Conservation (phyloP, 2,888 invertebrate species). For the Lasioglossum morio region DNA sequence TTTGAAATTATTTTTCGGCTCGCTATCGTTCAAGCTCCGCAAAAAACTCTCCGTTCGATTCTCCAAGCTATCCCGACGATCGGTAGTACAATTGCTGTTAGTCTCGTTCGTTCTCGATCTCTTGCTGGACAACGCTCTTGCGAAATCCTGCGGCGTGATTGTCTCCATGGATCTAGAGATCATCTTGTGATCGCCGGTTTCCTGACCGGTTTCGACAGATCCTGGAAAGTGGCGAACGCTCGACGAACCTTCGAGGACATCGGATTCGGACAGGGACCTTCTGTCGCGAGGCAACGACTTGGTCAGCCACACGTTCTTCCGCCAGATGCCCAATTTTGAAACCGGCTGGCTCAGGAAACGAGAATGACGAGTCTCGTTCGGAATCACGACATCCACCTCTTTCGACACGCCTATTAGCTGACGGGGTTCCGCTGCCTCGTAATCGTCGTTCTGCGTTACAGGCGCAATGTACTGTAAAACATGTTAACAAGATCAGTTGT, state of each 20-base stretch:
- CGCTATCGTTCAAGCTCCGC: background rate
- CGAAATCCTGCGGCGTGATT: constrained; percentile 72
- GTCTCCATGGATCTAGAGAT: constrained; percentile 56
- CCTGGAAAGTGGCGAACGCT: constrained; percentile 25
- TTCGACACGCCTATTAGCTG: constrained; percentile 70
- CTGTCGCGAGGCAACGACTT: constrained; percentile 66
- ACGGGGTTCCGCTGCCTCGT: constrained; percentile 78
- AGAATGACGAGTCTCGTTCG: constrained; percentile 75
- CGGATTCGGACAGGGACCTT: constrained; percentile 16
- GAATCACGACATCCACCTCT: constrained; percentile 76
- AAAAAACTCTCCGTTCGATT: constrained; percentile 17
- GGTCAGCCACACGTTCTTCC: constrained; percentile 79
- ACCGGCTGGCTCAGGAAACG: constrained; percentile 64
- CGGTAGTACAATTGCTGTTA: constrained; percentile 51
- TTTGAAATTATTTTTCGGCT: constrained; percentile 51
- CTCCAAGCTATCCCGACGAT: constrained; percentile 3
- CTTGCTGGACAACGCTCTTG: constrained; percentile 62
- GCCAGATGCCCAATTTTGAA: constrained; percentile 73
- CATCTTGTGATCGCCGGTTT: constrained; percentile 14
- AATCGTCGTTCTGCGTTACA: constrained; percentile 46
- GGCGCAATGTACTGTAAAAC: constrained; percentile 36
- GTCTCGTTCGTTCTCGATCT: constrained; percentile 11
- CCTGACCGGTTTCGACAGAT: constrained; percentile 32
- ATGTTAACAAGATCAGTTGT: background rate
- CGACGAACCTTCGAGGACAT: constrained; percentile 10